Conservation (phyloP, 92 coral and sea anemone species). For the Desmophyllum pertusum region DNA sequence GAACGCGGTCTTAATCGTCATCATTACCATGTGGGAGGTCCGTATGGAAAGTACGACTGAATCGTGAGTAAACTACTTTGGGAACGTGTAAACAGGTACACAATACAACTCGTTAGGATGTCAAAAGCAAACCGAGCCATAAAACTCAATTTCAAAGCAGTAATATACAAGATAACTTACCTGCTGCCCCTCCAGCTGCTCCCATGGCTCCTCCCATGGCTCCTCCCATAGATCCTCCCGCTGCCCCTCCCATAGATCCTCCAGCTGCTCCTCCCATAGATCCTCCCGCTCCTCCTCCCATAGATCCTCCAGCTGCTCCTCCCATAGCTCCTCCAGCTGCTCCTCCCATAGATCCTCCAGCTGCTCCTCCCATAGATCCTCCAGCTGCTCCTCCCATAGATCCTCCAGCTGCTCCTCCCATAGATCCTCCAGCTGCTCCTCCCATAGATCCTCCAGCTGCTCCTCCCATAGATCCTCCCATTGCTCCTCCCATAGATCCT, state of each 20-base stretch:
- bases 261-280: constrained; percentile 27
- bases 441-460: neutral
- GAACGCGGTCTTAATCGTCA: too few relatives aligned
- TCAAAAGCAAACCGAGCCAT: neutral
- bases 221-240: neutral
- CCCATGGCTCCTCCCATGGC: neutral
- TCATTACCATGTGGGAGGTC: too few relatives aligned
- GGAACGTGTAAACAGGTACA: too few relatives aligned
- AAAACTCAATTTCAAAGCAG: neutral
- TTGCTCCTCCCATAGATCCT: constrained; percentile 9
- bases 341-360: constrained; percentile 21
- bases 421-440: neutral
- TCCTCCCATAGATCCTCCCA: neutral
- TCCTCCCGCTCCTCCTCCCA: constrained; percentile 40
- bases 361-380: neutral
- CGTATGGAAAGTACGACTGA: too few relatives aligned
- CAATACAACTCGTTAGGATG: too few relatives aligned
- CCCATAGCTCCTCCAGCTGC: constrained; percentile 7
- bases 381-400: constrained; percentile 4
- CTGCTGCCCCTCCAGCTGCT: constrained; percentile 13
- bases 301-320: too few relatives aligned
- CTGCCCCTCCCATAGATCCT: constrained; percentile 10
- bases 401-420: constrained; percentile 33
- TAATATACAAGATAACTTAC: constrained; percentile 1
- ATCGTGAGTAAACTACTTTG: too few relatives aligned